phyloP scores from a whole-genome alignment of 2,113 vertebrate genomes.

The Thoracochromis brauschi region DNA sequence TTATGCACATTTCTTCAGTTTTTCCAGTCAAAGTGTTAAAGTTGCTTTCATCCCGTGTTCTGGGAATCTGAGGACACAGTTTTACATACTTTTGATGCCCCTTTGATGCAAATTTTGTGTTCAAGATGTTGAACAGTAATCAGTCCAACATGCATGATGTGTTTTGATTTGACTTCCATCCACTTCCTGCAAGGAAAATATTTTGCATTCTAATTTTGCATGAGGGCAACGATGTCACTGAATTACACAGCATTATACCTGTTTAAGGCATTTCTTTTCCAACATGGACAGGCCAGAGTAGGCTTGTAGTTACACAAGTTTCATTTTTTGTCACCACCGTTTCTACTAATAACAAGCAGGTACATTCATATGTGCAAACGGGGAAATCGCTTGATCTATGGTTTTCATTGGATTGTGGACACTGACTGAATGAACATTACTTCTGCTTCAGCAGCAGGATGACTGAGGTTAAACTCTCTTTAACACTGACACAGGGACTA shows the following conservation, averaged over 20 bases:
- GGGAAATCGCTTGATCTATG: fast-evolving
- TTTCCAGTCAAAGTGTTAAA: neutral
- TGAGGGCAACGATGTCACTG: neutral
- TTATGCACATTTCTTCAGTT: neutral
- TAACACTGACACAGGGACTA: neutral
- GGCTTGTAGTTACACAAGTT: neutral
- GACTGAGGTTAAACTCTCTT: neutral
- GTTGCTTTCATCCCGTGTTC: fast-evolving
- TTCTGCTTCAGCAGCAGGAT: neutral
- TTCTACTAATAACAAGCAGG: neutral
- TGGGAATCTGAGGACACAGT: neutral
- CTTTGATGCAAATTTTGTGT: neutral
- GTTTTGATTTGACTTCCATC: neutral
- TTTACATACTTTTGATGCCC: neutral
- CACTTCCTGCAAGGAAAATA: neutral
- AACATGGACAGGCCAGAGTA: fast-evolving
- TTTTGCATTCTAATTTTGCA: neutral
- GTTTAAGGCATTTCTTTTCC: neutral
- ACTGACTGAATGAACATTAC: neutral
- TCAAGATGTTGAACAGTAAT: neutral
- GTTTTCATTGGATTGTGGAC: neutral
- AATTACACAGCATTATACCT: neutral
- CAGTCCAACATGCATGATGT: neutral
- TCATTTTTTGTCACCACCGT: fast-evolving
- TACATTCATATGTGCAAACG: fast-evolving